These are phyloP conservation scores for Cephalotes varians DNA, from an alignment of 2,888 invertebrate genomes.

Conservation along the genomic window DNA sequence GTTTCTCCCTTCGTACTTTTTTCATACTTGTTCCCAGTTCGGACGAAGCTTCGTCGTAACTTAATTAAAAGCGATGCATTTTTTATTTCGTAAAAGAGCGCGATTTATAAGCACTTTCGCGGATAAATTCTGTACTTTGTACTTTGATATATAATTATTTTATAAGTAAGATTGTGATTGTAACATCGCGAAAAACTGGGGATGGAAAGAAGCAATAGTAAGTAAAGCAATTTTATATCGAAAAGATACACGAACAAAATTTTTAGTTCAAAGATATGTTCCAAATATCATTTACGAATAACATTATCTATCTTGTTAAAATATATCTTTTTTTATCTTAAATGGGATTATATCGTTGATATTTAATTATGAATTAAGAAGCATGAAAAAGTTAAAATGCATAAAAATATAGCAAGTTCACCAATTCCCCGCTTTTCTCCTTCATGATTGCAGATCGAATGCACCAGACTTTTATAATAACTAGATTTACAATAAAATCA, in stretches of 20 bases:
- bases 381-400: conserved; percentile 25
- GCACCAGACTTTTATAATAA: conserved; percentile 37
- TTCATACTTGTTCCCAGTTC: conserved; percentile 63
- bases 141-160: conserved; percentile 63
- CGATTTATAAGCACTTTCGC: conserved; percentile 34
- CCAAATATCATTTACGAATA: conserved; percentile 38
- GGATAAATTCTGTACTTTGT: conserved; percentile 56
- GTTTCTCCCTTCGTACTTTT: conserved; percentile 59
- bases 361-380: conserved; percentile 24
- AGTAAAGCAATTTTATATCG: conserved; percentile 2
- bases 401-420: conserved; percentile 7
- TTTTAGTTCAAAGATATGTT: conserved; percentile 49
- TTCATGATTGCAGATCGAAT: conserved; percentile 55
- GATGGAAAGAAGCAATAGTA: neutral
- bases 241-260: neutral
- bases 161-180: conserved; percentile 68
- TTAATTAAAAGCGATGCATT: conserved; percentile 45
- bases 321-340: conserved; percentile 30
- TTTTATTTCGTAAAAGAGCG: neutral
- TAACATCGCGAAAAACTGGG: conserved; percentile 30
- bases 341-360: conserved; percentile 6
- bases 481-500: conserved; percentile 45
- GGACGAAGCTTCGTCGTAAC: conserved; percentile 61
- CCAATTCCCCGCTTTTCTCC: conserved; percentile 33
- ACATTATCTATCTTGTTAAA: conserved; percentile 53